Base-by-base conservation (phyloP, 2,113 vertebrate species). In the Carettochelys insculpta region DNA sequence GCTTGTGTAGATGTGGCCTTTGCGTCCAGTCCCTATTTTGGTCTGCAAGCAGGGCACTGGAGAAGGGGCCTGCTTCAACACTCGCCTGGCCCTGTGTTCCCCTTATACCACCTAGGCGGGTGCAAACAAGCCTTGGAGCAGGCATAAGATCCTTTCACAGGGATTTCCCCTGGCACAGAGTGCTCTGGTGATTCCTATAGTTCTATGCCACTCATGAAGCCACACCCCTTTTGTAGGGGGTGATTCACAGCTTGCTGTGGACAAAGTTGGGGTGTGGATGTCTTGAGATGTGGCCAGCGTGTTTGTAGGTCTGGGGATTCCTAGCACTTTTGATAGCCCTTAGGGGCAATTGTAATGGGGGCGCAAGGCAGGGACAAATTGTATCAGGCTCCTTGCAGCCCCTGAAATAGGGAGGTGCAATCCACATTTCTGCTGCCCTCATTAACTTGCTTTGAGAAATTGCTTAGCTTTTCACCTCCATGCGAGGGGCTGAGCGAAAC, bases 11-110 rank as follows among this genome's bases (percentile, higher is more conserved):
- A n/a, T n/a, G n/a, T n/a, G n/a, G n/a, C n/a, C n/a, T n/a, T n/a
- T 71, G 65, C 4, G 8, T n/a, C n/a, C n/a, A 71, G 9, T 19
- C n/a, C 56, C 65, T 38, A 20, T 24, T 0, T 1, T 6, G 19
- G 4, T 34, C 45, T 54, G 79, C 29, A 73, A 58, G 75, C 27
- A 89, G 65, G 68, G 19, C 82, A 85, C 16, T 79, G 16, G 56
- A 85, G 50, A 4, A 45, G 52, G 25, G 0, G 1, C 82, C 85
- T 90, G 54, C 29, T 22, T 76, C 58, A 65, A 58, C 31, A 19
- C 58, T 65, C 31, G 34, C 8, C 34, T 34, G 31, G 25, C 81
- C 31, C 4, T 90, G 5, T 16, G 24, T 11, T 3, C 9, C 68
- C 41, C 4, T 89, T 17, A 68, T 29, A 19, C 76, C 86, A 24